A percentile compares a stretch with the other conserved stretches of the same genome.
These are phyloP conservation scores for Rhagium mordax DNA, from an alignment of 2,888 invertebrate genomes.

Conservation along the genomic window DNA sequence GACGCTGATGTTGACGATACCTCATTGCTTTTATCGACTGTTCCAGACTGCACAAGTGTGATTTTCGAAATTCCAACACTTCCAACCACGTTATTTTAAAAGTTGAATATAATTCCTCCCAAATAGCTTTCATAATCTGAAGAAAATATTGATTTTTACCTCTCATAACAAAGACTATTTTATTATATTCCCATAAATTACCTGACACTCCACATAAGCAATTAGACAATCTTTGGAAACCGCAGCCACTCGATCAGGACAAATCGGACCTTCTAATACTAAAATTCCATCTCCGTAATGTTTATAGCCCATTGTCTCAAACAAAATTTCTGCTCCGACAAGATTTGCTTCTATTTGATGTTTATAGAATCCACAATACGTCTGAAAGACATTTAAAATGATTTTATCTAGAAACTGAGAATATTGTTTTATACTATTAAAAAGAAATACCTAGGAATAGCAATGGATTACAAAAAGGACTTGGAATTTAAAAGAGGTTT, in stretches of 20 bases:
- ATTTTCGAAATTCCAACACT: constrained; percentile 77
- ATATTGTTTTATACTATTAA: too few species aligned
- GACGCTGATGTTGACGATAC: constrained; percentile 69
- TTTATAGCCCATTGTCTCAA: constrained; percentile 88
- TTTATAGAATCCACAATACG: constrained; percentile 90
- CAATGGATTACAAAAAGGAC: too few species aligned
- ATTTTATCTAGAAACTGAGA: too few species aligned
- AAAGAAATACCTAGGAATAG: too few species aligned
- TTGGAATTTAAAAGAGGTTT: not conserved
- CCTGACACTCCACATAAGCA: constrained; percentile 91
- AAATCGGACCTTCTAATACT: constrained; percentile 82
- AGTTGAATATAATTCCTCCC: constrained; percentile 78
- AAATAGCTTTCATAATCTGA: constrained; percentile 84
- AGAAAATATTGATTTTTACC: too few species aligned
- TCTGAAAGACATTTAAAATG: constrained; percentile 70
- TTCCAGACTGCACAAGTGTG: constrained; percentile 73
- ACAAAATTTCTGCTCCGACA: constrained; percentile 82
- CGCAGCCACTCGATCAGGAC: constrained; percentile 85
- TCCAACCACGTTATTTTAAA: constrained; percentile 78
- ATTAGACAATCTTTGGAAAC: constrained; percentile 89
- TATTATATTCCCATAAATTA: constrained; percentile 62
- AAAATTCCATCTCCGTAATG: constrained; percentile 74
- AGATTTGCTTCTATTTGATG: constrained; percentile 89
- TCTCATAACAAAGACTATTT: too few species aligned
- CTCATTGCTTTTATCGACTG: constrained; percentile 71